These are phyloP conservation scores for Syngnathus rostellatus DNA, from an alignment of 2,797 vertebrate species.

Conservation along the genomic window DNA sequence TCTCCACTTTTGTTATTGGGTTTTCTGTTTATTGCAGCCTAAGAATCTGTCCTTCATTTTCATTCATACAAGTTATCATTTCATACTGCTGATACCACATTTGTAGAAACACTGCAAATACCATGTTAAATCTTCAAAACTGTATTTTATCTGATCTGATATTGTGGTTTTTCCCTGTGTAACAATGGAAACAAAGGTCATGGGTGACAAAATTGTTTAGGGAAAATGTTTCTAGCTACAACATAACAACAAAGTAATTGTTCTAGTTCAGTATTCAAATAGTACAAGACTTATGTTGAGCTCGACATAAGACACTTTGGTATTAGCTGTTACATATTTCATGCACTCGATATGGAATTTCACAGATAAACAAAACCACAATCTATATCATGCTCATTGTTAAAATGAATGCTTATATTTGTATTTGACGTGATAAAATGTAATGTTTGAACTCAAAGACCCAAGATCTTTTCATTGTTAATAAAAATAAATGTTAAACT, in stretches of 20 bases:
- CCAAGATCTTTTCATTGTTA: no score
- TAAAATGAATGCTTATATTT: not conserved
- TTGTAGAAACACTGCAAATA: not conserved
- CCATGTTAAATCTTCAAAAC: not conserved
- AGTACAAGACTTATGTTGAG: not conserved
- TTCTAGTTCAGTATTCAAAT: not conserved
- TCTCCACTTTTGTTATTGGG: no score
- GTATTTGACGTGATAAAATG: not conserved
- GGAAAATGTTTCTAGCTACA: not conserved
- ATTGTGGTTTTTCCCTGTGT: not conserved
- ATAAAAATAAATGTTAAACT: no score
- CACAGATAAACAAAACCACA: not conserved
- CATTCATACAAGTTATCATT: not conserved
- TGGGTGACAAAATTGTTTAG: not conserved
- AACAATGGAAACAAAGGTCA: not conserved
- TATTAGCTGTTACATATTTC: not conserved
- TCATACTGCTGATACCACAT: not conserved
- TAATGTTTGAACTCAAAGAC: not conserved
- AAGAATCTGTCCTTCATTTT: not conserved
- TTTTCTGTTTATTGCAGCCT: not conserved
- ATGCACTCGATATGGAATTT: not conserved
- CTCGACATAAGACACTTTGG: not conserved
- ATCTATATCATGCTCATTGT: not conserved
- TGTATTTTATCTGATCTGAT: not conserved
- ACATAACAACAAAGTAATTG: not conserved